phyloP scores from a whole-genome alignment of 2,797 vertebrate genomes.

The Tadarida brasiliensis region DNA sequence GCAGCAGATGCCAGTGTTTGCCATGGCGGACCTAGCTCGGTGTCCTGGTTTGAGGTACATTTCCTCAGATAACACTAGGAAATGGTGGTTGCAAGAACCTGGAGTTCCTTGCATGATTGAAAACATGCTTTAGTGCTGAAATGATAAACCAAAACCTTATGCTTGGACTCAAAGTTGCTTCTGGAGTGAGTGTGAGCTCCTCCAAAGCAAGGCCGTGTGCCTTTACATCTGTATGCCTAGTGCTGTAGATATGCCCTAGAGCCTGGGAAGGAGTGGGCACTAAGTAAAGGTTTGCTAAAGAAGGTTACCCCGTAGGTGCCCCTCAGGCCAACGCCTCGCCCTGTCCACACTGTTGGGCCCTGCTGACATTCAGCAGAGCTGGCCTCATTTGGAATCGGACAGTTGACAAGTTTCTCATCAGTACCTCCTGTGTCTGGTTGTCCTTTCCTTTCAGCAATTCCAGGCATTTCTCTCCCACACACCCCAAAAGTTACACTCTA shows the following conservation, averaged over 20 bases:
- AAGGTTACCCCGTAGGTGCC: neutral
- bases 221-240: neutral
- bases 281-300: neutral
- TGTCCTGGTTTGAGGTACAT: neutral
- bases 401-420: neutral
- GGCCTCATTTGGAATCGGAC: neutral
- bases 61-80: neutral
- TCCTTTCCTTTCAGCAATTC: neutral
- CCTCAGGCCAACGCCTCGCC: neutral
- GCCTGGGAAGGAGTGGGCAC: neutral
- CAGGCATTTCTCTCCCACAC: neutral
- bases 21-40: neutral
- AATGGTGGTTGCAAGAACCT: neutral
- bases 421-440: neutral
- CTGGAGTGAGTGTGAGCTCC: neutral
- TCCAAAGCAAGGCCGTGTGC: neutral
- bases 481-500: neutral
- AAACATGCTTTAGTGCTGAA: neutral
- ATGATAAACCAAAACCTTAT: neutral
- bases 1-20: neutral
- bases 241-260: neutral
- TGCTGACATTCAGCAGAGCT: neutral
- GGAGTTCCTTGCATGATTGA: neutral
- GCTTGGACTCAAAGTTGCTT: neutral
- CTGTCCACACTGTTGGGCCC: neutral